Base-by-base conservation (phyloP, 2,113 vertebrate species). In the Menidia beryllina region DNA sequence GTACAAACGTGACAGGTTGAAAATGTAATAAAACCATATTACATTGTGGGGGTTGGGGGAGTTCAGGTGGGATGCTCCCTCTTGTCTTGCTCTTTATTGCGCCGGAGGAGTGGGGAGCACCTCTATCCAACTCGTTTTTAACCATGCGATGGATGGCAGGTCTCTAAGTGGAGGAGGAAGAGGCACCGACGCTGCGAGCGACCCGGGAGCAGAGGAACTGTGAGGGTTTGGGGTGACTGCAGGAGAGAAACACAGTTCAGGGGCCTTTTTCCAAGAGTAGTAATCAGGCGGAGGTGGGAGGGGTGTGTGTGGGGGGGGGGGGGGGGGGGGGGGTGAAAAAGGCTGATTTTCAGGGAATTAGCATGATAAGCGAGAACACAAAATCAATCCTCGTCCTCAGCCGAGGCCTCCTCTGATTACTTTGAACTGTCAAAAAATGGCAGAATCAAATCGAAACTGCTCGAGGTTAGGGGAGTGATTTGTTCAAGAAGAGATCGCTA, bases 391-490 rank as follows among this genome's bases (percentile, higher is more conserved):
- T 93, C 94, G 95, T 97, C 97, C 96, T 98, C 98, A 95, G 83
- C 89, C 84, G 94, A 96, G 96, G 96, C 95, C 92, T 96, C 94
- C 94, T 97, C 96, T 98, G 97, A 99, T 99, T 98, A 97, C 97
- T 98, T 98, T 99, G 96, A 99, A 99, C 98, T 98, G 97, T 98
- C 97, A 98, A 98, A 97, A 98, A 99, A 98, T 98, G 97, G 96
- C 96, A 96, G 97, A 99, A 99, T 99, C 97, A 98, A 99, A 98
- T 99, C 93, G 96, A 99, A 98, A 98, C 97, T 98, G 98, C 98
- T 98, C 94, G 97, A 99, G 98, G 98, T 98, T 98, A 98, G 95
- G 94, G 98, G 96, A 98, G 96, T 98, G 96, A 99, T 99, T 98
- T 99, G 97, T 98, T 99, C 96, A 97, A 98, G 97, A 98, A 98